These are phyloP conservation scores for Alloplasta piceator DNA, from an alignment of 2,888 invertebrate species.

Conservation along the genomic window DNA sequence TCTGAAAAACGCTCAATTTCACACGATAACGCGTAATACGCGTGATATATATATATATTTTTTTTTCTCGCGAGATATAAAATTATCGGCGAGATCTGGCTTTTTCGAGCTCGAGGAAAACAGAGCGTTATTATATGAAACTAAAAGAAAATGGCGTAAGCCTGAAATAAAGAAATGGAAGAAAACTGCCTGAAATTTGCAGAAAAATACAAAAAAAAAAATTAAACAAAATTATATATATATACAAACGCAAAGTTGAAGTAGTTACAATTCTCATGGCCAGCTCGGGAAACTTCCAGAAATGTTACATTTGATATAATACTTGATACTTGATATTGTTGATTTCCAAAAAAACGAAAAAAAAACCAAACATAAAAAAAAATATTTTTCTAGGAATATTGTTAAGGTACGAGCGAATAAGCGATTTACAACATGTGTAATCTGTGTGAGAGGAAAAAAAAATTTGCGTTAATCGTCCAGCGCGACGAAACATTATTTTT, in stretches of 20 bases:
- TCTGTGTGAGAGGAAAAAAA: constrained; percentile 34
- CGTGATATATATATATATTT: not conserved
- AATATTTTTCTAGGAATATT: constrained; percentile 71
- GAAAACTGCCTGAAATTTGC: constrained; percentile 15
- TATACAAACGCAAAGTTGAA: constrained; percentile 48
- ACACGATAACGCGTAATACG: not conserved
- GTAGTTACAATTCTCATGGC: constrained; percentile 67
- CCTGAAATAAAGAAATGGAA: constrained; percentile 38
- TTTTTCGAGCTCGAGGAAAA: constrained; percentile 5
- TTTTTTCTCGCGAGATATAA: constrained; percentile 28
- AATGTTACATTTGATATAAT: constrained; percentile 68
- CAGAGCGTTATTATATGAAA: too few species aligned
- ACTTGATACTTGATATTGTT: constrained; percentile 70
- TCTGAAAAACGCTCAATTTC: constrained; percentile 55
- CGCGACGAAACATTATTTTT: constrained; percentile 56
- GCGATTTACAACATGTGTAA: constrained; percentile 56
- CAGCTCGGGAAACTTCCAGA: constrained; percentile 67
- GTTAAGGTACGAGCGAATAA: constrained; percentile 65
- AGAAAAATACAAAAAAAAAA: constrained; percentile 52
- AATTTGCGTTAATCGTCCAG: constrained; percentile 55
- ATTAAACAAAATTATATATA: constrained; percentile 47
- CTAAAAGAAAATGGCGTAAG: constrained; percentile 15
- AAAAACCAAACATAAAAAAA: constrained; percentile 53
- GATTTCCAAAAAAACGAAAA: constrained; percentile 64
- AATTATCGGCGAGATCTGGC: constrained; percentile 39